phyloP scores from a whole-genome alignment of 2,888 invertebrate species.

The Drosophila ustulata region DNA sequence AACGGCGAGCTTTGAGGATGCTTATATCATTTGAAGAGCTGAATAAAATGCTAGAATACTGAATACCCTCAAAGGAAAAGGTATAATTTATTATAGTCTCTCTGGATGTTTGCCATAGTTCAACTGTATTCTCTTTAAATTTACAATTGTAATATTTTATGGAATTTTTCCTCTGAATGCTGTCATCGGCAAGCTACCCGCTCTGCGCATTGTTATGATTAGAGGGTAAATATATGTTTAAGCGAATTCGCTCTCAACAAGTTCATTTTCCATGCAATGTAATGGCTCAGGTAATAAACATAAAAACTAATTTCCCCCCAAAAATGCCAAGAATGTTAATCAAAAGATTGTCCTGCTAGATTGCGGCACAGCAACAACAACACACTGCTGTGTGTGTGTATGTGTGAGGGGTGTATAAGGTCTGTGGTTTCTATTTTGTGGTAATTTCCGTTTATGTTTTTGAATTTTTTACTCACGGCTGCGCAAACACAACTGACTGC shows the following conservation, averaged over 20 bases:
- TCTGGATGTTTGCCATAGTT: too few relatives aligned
- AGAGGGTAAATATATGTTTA: slow-evolving; percentile 40
- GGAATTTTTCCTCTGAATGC: background rate
- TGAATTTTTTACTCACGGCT: slow-evolving; percentile 80
- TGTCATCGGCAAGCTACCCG: background rate
- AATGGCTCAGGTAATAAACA: slow-evolving; percentile 81
- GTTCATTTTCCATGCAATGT: slow-evolving; percentile 67
- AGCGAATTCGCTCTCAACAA: slow-evolving; percentile 61
- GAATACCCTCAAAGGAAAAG: slow-evolving; percentile 10
- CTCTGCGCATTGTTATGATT: background rate
- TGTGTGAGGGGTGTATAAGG: slow-evolving; percentile 39
- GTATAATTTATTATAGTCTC: too few relatives aligned
- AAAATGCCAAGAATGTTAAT: slow-evolving; percentile 78
- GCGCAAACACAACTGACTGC: slow-evolving; percentile 75
- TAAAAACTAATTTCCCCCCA: slow-evolving; percentile 80
- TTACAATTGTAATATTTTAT: too few relatives aligned
- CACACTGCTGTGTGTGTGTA: slow-evolving; percentile 32
- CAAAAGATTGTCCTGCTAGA: slow-evolving; percentile 80
- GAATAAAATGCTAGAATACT: background rate
- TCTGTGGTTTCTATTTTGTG: slow-evolving; percentile 80
- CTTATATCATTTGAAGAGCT: slow-evolving; percentile 35
- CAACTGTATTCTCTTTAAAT: too few relatives aligned
- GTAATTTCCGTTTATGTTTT: slow-evolving; percentile 81
- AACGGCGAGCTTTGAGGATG: slow-evolving; percentile 30
- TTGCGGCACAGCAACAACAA: slow-evolving; percentile 64